phyloP scores from a whole-genome alignment of 2,797 vertebrate species.

The Perodicticus potto region DNA sequence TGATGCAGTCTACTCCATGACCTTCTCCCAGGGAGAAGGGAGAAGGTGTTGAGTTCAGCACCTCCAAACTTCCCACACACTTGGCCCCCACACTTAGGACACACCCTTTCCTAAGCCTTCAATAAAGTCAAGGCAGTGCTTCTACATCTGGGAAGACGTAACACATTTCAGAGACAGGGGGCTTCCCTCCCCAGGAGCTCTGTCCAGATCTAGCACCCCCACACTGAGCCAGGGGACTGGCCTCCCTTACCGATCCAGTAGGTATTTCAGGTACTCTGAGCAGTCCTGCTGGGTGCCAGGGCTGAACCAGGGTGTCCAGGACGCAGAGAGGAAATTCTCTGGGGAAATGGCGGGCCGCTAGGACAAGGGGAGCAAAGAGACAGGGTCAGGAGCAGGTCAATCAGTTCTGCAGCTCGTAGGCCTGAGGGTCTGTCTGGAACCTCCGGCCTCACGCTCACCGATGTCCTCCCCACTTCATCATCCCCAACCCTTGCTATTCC shows the following conservation, averaged over 20 bases:
- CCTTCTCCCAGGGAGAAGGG: not conserved
- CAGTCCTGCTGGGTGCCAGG: slow-evolving; percentile 92
- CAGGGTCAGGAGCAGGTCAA: not conserved
- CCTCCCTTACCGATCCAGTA: slow-evolving; percentile 89
- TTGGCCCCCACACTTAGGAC: not conserved
- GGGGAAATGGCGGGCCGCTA: slow-evolving; percentile 91
- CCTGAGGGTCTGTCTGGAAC: not conserved
- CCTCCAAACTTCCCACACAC: not conserved
- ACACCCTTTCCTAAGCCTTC: not conserved
- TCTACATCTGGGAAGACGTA: not conserved
- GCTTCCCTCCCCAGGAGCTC: not conserved
- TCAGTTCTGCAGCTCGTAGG: not conserved
- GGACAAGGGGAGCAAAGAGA: slow-evolving; percentile 12
- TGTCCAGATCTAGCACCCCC: not conserved
- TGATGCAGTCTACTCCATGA: not conserved
- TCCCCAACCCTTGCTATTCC: not conserved
- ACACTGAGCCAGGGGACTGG: not conserved
- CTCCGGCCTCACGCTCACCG: not conserved
- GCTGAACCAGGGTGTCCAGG: slow-evolving; percentile 92
- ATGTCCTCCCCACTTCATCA: not conserved
- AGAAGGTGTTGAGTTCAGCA: not conserved
- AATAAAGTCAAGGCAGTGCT: accelerated
- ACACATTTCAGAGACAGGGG: accelerated
- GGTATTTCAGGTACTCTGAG: slow-evolving; percentile 92
- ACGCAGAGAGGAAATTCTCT: slow-evolving; percentile 90